phyloP scores from a whole-genome alignment of 2,113 vertebrate species.

The Vidua chalybeata region DNA sequence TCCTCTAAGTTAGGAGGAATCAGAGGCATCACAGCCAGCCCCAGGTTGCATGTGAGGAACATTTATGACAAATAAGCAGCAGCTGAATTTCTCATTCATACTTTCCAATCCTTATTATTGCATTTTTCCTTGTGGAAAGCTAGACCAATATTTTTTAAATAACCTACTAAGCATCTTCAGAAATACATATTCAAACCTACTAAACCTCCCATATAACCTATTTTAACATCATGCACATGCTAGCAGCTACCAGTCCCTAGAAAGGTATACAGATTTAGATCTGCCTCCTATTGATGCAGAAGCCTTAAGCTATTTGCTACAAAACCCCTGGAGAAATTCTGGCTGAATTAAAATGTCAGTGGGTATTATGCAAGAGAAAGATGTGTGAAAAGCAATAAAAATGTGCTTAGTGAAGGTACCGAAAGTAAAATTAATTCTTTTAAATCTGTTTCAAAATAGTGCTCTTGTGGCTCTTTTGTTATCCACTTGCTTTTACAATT shows the following conservation, averaged over 20 bases:
- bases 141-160: neutral
- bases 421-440: neutral
- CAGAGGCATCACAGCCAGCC: neutral
- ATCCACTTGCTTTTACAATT: neutral
- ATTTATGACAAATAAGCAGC: neutral
- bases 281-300: neutral
- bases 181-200: neutral
- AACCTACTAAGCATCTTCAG: neutral
- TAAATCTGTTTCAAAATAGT: neutral
- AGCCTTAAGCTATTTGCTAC: neutral
- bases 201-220: neutral
- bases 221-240: neutral
- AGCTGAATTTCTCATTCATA: neutral
- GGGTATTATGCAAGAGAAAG: neutral
- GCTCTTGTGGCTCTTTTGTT: neutral
- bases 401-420: neutral
- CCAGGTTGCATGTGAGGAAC: neutral
- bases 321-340: neutral
- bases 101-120: neutral
- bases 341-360: neutral
- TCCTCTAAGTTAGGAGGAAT: neutral
- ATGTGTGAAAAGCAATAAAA: neutral
- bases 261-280: neutral
- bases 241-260: neutral
- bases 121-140: neutral